Conservation (phyloP, 2,797 vertebrate genomes). For the Pipistrellus pipistrellus region DNA sequence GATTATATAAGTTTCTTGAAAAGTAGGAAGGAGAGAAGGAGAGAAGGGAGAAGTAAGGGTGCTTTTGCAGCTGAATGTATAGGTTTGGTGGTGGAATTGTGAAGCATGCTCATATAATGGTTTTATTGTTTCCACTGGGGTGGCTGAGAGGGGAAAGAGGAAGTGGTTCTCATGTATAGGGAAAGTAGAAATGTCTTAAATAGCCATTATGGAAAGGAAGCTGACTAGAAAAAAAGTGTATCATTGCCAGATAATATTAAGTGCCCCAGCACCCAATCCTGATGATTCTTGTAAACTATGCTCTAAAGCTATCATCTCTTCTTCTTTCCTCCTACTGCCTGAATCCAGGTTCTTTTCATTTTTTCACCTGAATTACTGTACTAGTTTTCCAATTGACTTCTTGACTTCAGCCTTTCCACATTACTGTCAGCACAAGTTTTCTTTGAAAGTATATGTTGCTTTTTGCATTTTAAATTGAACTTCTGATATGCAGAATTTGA, state of each 20-base stretch:
- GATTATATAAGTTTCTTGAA: not conserved
- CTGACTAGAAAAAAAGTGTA: not conserved
- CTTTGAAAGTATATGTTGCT: not conserved
- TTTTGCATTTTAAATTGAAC: not conserved
- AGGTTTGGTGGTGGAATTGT: not conserved
- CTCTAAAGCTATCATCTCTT: not conserved
- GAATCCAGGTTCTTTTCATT: not conserved
- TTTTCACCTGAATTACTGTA: not conserved
- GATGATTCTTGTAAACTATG: not conserved
- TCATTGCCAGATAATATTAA: not conserved
- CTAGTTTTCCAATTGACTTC: not conserved
- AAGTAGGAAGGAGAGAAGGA: not conserved
- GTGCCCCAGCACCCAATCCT: not conserved
- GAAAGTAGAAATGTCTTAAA: not conserved
- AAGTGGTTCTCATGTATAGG: not conserved
- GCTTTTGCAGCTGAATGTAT: not conserved
- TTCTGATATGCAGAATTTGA: not conserved
- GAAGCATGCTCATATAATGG: not conserved
- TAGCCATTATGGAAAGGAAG: slow-evolving; percentile 39
- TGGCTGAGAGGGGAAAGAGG: not conserved
- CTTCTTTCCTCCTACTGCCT: not conserved
- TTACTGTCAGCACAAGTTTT: not conserved
- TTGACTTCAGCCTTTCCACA: slow-evolving; percentile 20
- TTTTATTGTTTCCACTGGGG: not conserved
- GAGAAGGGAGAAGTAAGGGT: not conserved